Base-by-base conservation (phyloP, 2,888 invertebrate genomes). In the Cosmorhoe ocellata region DNA sequence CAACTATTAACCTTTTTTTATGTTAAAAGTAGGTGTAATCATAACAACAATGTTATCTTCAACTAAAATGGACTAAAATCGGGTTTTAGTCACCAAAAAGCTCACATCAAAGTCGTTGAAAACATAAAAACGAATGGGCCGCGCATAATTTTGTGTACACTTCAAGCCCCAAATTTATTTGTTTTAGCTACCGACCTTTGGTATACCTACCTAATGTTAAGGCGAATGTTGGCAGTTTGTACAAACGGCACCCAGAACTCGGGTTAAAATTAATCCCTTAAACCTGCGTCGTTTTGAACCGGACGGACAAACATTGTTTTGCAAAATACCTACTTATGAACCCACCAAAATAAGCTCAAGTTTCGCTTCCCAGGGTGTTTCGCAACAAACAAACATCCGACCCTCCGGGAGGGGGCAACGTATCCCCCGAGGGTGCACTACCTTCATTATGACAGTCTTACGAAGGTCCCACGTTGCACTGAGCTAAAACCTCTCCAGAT, bases 381-480 rank as follows among this genome's bases (percentile, higher is more conserved):
- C 55, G 66, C 63, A 70, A 68, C 71, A 76, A 77, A 73, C 77
- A 74, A 73, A 59, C 62, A 62, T 67, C 64, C 62, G 24, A 48
- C 53, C 64, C 66, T 63, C 56, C 58, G 43, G 40, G 10, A 55
- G 59, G 63, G 63, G 37, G 58, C 56, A 58, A 61, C 60, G 63
- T 61, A 58, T 67, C 55, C 63, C 65, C 61, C 48, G 56, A 66
- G 66, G 66, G 66, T 73, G 74, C 71, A 74, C 56, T 65, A 62
- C 59, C 64, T 66, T 68, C 64, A 73, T 70, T 70, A 76, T 74
- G 27, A 22, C 43, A 55, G 53, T 48, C 51, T 51, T 73, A 76
- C 53, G 55, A 67, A 67, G 66, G 67, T 69, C 69, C 66, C 67
- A 70, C 68, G 74, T 64, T 81, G 78, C 77, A 76, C 70, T 71